Conservation (phyloP, 2,888 invertebrate species). For the Noctua pronuba region DNA sequence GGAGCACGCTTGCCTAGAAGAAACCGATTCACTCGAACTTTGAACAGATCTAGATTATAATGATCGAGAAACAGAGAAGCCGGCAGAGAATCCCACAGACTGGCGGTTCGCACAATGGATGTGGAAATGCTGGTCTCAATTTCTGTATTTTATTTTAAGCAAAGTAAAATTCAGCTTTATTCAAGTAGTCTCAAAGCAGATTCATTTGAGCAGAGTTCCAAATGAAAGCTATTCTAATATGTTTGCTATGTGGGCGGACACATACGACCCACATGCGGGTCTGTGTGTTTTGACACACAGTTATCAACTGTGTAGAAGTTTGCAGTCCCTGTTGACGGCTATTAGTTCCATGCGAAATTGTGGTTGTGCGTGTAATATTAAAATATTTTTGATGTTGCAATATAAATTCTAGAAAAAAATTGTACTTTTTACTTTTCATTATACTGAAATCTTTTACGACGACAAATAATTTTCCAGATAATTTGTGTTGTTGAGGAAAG, state of each 20-base stretch:
- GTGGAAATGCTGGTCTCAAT: neutral
- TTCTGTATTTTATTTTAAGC: neutral
- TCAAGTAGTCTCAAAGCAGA: neutral
- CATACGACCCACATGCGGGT: slow-evolving; percentile 9
- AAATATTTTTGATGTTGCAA: neutral
- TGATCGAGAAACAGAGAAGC: too few relatives aligned
- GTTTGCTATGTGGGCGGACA: slow-evolving; percentile 22
- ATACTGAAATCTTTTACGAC: too few relatives aligned
- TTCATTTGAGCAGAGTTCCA: slow-evolving; percentile 13
- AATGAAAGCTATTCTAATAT: slow-evolving; percentile 17
- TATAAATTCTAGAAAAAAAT: too few relatives aligned
- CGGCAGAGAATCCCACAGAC: too few relatives aligned
- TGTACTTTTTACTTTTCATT: too few relatives aligned
- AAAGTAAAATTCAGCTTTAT: neutral
- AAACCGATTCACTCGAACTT: too few relatives aligned
- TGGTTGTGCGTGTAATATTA: neutral
- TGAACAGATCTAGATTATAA: too few relatives aligned
- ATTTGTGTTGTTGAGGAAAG: too few relatives aligned
- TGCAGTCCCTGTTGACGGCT: neutral
- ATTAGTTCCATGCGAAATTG: neutral
- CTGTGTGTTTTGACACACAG: slow-evolving; percentile 10
- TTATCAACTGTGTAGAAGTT: slow-evolving; percentile 4
- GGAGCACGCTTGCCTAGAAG: too few relatives aligned
- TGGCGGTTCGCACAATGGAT: too few relatives aligned
- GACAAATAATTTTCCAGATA: neutral